These are phyloP conservation scores for Ahaetulla prasina DNA, from an alignment of 2,113 vertebrate species.

Conservation along the genomic window DNA sequence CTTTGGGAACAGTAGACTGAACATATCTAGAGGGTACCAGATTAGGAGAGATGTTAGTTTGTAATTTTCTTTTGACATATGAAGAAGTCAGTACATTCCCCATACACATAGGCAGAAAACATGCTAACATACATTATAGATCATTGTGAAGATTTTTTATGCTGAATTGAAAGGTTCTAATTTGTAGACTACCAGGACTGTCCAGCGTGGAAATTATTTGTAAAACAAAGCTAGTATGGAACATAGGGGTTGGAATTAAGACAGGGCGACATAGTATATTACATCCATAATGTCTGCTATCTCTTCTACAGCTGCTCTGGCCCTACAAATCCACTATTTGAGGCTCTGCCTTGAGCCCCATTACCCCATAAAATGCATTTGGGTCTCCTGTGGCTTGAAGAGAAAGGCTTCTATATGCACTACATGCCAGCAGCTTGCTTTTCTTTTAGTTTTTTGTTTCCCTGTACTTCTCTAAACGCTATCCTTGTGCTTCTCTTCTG, in stretches of 20 bases:
- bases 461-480: conserved; percentile 11
- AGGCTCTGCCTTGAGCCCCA: background rate
- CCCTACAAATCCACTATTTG: background rate
- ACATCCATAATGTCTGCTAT: background rate
- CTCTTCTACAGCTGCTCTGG: background rate
- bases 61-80: background rate
- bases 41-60: background rate
- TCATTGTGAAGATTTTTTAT: background rate
- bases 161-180: background rate
- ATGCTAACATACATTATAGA: background rate
- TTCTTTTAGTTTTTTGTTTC: background rate
- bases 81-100: background rate
- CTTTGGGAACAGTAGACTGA: background rate
- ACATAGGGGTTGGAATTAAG: background rate
- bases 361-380: background rate
- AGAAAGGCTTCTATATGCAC: background rate
- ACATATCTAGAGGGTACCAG: background rate
- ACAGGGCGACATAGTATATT: background rate
- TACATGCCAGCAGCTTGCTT: background rate
- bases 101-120: background rate
- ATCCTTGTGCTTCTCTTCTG: conserved; percentile 27
- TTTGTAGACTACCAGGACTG: background rate
- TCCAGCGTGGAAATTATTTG: background rate
- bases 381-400: background rate
- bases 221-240: background rate